Evolutionary conservation across 2,113 vertebrate species (phyloP).

Genomic region (Lagopus muta): DNA sequence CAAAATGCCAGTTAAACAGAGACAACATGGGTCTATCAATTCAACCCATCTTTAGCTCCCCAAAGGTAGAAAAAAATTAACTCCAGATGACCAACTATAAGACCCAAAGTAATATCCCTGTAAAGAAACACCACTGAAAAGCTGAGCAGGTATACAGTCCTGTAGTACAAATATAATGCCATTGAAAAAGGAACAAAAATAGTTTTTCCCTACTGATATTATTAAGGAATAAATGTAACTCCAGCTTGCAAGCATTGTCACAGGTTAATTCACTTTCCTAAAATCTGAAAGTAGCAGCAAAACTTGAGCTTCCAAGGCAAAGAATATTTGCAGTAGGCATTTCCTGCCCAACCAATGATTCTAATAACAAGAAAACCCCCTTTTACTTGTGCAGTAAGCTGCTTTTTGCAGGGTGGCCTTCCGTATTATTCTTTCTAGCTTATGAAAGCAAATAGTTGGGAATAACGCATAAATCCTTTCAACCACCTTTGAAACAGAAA

Average conservation of each 20-base stretch:
- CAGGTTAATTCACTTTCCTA: slow-evolving; percentile 13
- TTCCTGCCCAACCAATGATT: neutral
- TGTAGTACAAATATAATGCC: neutral
- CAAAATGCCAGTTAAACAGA: neutral
- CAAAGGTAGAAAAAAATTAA: neutral
- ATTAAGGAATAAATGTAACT: neutral
- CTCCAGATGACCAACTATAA: neutral
- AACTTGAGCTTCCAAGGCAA: slow-evolving; percentile 40
- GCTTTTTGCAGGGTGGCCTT: slow-evolving; percentile 40
- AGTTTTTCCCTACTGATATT: neutral
- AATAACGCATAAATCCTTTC: slow-evolving; percentile 44
- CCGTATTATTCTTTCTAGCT: slow-evolving; percentile 12
- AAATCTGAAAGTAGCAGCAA: slow-evolving; percentile 15
- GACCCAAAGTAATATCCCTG: neutral
- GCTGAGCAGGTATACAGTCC: neutral
- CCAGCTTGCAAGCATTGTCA: slow-evolving; percentile 4
- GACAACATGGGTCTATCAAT: neutral
- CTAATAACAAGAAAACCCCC: slow-evolving; percentile 37
- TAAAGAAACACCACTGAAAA: slow-evolving; percentile 21
- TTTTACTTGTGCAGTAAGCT: neutral
- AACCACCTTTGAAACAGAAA: slow-evolving; percentile 23
- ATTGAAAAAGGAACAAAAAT: neutral
- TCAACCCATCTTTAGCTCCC: neutral
- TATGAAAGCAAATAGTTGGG: slow-evolving; percentile 47
- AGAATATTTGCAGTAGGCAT: slow-evolving; percentile 3